phyloP scores from a whole-genome alignment of 2,797 vertebrate species.

The Spea hammondii region DNA sequence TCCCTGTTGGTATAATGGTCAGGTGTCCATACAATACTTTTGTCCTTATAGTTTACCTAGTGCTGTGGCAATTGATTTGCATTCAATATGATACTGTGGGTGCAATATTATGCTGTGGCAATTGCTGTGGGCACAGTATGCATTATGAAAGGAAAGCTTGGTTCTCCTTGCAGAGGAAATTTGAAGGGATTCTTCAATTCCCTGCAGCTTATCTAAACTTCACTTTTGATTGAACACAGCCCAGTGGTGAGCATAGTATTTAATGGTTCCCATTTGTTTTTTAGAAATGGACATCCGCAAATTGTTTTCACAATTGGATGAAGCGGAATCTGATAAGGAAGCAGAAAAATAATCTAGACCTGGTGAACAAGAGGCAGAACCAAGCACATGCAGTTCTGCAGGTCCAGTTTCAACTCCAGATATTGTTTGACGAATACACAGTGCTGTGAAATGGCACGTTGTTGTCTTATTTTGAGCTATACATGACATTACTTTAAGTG shows the following conservation, averaged over 20 bases:
- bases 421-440: constrained; percentile 13
- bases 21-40: no score
- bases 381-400: neutral
- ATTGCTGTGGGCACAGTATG: no score
- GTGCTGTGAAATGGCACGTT: neutral
- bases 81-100: no score
- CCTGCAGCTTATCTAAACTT: no score
- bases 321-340: neutral
- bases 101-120: no score
- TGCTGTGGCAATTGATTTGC: no score
- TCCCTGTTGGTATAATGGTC: no score
- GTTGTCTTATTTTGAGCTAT: neutral
- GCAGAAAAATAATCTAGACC: neutral
- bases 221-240: neutral
- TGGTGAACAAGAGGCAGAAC: neutral
- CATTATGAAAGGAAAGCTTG: no score
- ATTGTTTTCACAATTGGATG: neutral
- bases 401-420: neutral
- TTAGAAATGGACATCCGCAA: neutral
- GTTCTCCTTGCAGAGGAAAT: no score
- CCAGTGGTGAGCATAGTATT: neutral
- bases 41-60: no score
- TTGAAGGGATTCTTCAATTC: no score
- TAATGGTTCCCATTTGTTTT: neutral
- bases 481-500: neutral